Conservation (phyloP, 2,113 vertebrate genomes). For the Lasiurus borealis region DNA sequence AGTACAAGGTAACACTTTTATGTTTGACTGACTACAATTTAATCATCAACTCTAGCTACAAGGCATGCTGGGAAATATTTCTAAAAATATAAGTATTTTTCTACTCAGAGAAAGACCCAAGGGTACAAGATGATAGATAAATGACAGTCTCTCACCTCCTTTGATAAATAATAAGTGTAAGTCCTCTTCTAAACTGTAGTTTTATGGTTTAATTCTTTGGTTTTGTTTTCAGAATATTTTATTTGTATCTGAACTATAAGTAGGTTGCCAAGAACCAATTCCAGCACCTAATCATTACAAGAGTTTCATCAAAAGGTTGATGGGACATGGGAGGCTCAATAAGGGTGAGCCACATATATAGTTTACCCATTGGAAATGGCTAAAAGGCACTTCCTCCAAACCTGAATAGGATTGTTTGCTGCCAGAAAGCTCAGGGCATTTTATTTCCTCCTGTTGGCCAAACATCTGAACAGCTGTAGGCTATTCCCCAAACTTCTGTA, state of each 20-base stretch:
- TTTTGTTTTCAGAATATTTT: conserved; percentile 15
- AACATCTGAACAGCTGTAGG: too few relatives aligned
- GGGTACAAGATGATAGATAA: not conserved
- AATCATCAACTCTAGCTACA: not conserved
- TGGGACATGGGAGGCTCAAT: too few relatives aligned
- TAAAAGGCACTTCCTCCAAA: too few relatives aligned
- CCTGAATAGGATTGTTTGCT: too few relatives aligned
- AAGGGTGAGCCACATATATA: too few relatives aligned
- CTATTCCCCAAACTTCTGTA: too few relatives aligned
- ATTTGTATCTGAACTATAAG: not conserved
- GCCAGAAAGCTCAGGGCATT: too few relatives aligned
- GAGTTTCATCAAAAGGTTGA: too few relatives aligned
- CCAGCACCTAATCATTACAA: too few relatives aligned
- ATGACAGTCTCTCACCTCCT: not conserved
- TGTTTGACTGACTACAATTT: not conserved
- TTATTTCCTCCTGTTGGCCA: too few relatives aligned
- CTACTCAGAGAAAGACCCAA: not conserved
- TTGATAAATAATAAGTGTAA: not conserved
- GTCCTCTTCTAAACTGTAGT: not conserved
- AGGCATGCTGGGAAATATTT: not conserved
- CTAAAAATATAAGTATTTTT: not conserved
- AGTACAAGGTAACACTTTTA: not conserved
- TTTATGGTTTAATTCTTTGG: not conserved
- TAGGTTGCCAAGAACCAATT: not conserved
- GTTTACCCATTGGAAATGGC: too few relatives aligned